These are phyloP conservation scores for Cyrtonyx montezumae DNA, from an alignment of 2,113 vertebrate species.

Conservation along the genomic window DNA sequence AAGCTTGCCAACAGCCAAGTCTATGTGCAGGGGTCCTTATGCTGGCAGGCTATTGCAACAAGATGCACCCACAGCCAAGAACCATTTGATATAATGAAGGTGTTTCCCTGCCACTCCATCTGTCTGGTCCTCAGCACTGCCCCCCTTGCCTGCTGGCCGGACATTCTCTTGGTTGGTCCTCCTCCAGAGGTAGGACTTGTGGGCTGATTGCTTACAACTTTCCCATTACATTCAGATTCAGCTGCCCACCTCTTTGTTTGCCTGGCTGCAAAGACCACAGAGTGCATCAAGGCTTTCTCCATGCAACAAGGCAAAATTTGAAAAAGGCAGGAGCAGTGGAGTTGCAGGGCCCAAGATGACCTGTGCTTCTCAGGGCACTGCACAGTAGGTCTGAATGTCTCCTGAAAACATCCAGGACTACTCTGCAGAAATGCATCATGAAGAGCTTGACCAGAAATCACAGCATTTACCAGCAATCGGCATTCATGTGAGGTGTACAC, in stretches of 20 bases:
- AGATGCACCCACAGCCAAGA: background rate
- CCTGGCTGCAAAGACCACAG: background rate
- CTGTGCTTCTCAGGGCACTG: background rate
- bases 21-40: background rate
- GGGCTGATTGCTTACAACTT: background rate
- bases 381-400: background rate
- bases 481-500: background rate
- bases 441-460: background rate
- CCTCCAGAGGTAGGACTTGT: background rate
- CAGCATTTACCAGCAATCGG: background rate
- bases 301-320: background rate
- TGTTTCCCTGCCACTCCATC: background rate
- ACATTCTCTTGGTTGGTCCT: background rate
- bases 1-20: background rate
- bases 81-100: background rate
- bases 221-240: background rate
- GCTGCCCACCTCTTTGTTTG: background rate
- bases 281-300: background rate
- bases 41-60: background rate
- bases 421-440: rapidly evolving
- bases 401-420: background rate
- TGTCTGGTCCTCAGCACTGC: background rate
- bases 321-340: background rate
- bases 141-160: background rate
- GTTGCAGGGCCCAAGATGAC: background rate